Evolutionary conservation across 2,797 vertebrate genomes (phyloP), one percentile per base, ranked within the genome.

Genomic region (Acomys russatus): DNA sequence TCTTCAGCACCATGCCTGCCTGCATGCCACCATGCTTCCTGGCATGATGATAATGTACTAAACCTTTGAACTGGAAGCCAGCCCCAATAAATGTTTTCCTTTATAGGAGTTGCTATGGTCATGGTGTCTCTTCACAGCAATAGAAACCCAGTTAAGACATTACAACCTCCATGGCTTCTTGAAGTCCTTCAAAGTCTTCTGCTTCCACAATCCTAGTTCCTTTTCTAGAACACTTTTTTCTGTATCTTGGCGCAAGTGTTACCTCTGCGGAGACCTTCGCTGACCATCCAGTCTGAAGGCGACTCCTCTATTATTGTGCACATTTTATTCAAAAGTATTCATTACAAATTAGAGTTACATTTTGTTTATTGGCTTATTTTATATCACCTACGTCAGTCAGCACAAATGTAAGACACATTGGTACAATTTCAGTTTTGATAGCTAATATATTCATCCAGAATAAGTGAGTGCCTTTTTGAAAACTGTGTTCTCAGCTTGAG

Each of bases 311-410:
- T 66, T 86, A 73, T 51, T 71, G 59, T 90, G 51, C 64, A 25
- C 22, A 86, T 90, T 80, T 79, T 38, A 54, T 95, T 92, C 68
- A 61, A 77, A 82, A 84, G 38, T 14, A 85, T 38, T 3, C 82
- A 68, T 51, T 51, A 51, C 38, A 80, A 28, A 63, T 92, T 61
- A 44, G 17, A 78, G 22, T 83, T 88, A 17, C 2, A 61, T 77
- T 91, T 91, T 91, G 66, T 88, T 38, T 92, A 25, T 66, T 56
- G 7, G 14, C 86, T 88, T 78, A 56, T 68, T 80, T 77, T 73
- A 38, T 61, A 33, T 61, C 35, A 88, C 3, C 10, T 23, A 59
- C 22, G 8, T 30, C n/a, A 35, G 8, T 30, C n/a, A 35, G 11
- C 7, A 30, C 28, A 33, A 83, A 38, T 18, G 7, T 28, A 80